Base-by-base conservation (phyloP, 2,888 invertebrate genomes). In the Pristionchus maxplancki region DNA sequence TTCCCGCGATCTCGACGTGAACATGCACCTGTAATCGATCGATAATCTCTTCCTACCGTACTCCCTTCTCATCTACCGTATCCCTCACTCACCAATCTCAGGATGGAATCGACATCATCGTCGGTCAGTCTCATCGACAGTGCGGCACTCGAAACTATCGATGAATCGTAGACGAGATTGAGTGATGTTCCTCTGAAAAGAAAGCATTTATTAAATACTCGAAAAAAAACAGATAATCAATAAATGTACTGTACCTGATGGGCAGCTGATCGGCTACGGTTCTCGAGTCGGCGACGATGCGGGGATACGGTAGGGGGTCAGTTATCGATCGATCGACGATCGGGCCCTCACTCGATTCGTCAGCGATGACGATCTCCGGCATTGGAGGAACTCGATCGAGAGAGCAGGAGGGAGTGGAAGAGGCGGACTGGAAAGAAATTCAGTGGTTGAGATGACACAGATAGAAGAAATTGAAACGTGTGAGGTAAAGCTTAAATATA, bases 1-100 rank as follows among this genome's bases (percentile, higher is more conserved):
- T 15, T 48, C 93, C 93, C 34, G 91, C 92, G 31, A 93, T 88
- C 2, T 97, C 97, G 89, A 99, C 98, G 88, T 97, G 96, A 31
- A 99, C 97, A 95, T 98, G 97, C 0, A 99, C 78, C 78, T 78
- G 78, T 1, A 44, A 44, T 48, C 20, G 28, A 48, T 78, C 78
- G 78, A 78, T 78, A 44, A 78, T 83, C 20, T 28, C n/a, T n/a
- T 31, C 48, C 31, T 50, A 82, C 82, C n/a, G 81, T 81, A 50
- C 37, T 71, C 71, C 67, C 20, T 17, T 71, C 9, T 44, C 67
- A 17, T 9, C 44, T n/a, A 78, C 24, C 74, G 34, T 78, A 83
- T 53, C 37, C 83, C 34, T 28, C 48, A 81, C 58, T 58, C 53
- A 78, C 82, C 53, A 83, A 34, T 83, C 82, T 50, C n/a, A 83